phyloP scores from a whole-genome alignment of 2,797 vertebrate genomes.

The Phylloscopus collybita region DNA sequence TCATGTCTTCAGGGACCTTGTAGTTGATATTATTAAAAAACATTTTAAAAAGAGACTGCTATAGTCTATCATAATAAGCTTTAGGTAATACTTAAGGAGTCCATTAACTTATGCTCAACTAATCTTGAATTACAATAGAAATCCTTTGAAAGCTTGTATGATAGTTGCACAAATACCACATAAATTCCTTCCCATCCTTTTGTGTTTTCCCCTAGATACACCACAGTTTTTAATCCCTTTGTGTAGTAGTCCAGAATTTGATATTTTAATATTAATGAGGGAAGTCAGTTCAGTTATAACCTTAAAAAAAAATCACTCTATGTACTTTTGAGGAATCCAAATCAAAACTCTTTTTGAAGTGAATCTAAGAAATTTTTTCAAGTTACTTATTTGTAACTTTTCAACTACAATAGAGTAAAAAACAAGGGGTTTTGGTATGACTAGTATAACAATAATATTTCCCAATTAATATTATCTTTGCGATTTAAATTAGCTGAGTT shows the following conservation, averaged over 20 bases:
- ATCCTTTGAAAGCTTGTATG: slow-evolving; percentile 48
- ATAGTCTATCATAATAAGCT: slow-evolving; percentile 61
- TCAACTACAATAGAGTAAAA: background rate
- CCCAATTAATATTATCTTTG: background rate
- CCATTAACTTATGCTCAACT: slow-evolving; percentile 66
- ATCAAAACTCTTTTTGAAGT: background rate
- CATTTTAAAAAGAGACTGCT: slow-evolving; percentile 32
- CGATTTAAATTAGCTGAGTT: background rate
- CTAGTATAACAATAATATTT: background rate
- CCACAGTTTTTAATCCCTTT: slow-evolving; percentile 13
- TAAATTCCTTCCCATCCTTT: slow-evolving; percentile 42
- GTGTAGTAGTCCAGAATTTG: background rate
- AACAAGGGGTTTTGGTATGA: accelerated
- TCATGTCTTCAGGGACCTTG: slow-evolving; percentile 19
- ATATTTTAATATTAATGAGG: background rate
- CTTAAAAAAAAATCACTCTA: background rate
- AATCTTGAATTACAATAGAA: slow-evolving; percentile 70
- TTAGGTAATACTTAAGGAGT: slow-evolving; percentile 63
- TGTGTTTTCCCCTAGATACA: slow-evolving; percentile 21
- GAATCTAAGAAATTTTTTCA: background rate
- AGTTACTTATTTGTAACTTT: background rate
- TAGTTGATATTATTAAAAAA: slow-evolving; percentile 54
- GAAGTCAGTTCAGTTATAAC: background rate
- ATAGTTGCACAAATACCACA: slow-evolving; percentile 51
- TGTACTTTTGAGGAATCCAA: background rate